Evolutionary conservation across 2,797 vertebrate genomes (phyloP), one percentile per base, ranked within the genome.

Genomic region (Trematomus bernacchii): DNA sequence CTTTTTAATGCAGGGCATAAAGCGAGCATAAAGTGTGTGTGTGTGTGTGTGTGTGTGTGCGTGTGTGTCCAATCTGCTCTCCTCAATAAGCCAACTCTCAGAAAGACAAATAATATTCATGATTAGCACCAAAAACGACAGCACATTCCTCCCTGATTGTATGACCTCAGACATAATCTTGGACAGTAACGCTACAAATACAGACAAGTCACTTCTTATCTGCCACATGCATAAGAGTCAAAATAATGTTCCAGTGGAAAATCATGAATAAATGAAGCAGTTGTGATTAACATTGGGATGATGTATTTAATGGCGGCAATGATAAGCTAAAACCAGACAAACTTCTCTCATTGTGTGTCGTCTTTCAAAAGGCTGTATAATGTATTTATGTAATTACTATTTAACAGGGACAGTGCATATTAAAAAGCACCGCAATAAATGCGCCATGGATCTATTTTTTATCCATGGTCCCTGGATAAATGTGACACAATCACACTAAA

Each of bases 1-100:
- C 82, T 90, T 92, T 93, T 92, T 91, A 93, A 93, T 92, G 91
- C 79, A 64, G 72, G 79, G 83, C 89, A 83, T 87, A 88, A 78
- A 86, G 79, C 19, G 40, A 85, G 70, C 79, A 74, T 72, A 71
- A 58, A 44, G 71, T 55, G 71, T 40, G 37, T 59, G 19, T 78
- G 76, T 60, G 44, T n/a, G 50, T 47, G 66, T 42, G 71, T 40
- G 63, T n/a, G n/a, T 27, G 27, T 27, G 27, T 27, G 3, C 48
- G 73, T 64, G 27, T 71, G 77, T 9, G 66, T 76, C 66, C 61
- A 59, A 76, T 77, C 80, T 59, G 53, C 75, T 77, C 66, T 74
- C 50, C 62, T 76, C 59, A 58, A 64, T 65, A 30, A 68, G 73
- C 52, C 51, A 54, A 71, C 54, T 79, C 75, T 61, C 23, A 65